Evolutionary conservation across 2,888 invertebrate genomes (phyloP), one percentile per base, ranked within the genome.

Genomic region (Noctua pronuba): DNA sequence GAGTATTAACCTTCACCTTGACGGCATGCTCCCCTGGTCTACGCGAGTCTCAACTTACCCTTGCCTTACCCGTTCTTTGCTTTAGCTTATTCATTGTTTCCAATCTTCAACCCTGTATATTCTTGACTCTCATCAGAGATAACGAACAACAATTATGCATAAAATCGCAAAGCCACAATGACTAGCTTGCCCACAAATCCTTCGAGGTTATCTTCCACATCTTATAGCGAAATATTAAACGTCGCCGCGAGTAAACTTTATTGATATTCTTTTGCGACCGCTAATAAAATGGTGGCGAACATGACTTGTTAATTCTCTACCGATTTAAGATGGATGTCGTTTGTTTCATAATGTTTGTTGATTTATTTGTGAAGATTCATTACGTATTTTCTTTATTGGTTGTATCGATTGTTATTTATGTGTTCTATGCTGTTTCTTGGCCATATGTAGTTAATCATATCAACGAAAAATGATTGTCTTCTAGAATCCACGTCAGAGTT

Each of bases 161-260:
- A 79, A 55, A 83, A 72, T 65, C 71, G 49, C 67, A 13, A 66
- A 80, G 58, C 21, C 46, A 73, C 83, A 79, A 83, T 85, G 70
- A 77, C 73, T 82, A 86, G 75, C 60, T 73, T 52, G 80, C 87
- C 64, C 90, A 92, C 92, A 92, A 92, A 92, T 92, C 90, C 89
- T 84, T 89, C 90, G 74, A 46, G 60, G 74, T 88, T 92, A 93
- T 93, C 93, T 88, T 82, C 76, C 77, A 82, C 90, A 87, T 85
- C 84, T 86, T 92, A 91, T 90, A 86, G 89, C 83, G 86, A 90
- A 92, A 92, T 93, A 92, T 93, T 91, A 91, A 90, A 91, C 80
- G 89, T 90, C 89, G 80, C 68, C 85, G 86, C 81, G 77, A 77
- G 79, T 84, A 85, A 81, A 86, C 80, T 86, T 90, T 91, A 90